Evolutionary conservation across 1,140 invertebrate species (phyloP), one percentile per base, ranked within the genome.

Genomic region (Drosophila chauvacae): DNA sequence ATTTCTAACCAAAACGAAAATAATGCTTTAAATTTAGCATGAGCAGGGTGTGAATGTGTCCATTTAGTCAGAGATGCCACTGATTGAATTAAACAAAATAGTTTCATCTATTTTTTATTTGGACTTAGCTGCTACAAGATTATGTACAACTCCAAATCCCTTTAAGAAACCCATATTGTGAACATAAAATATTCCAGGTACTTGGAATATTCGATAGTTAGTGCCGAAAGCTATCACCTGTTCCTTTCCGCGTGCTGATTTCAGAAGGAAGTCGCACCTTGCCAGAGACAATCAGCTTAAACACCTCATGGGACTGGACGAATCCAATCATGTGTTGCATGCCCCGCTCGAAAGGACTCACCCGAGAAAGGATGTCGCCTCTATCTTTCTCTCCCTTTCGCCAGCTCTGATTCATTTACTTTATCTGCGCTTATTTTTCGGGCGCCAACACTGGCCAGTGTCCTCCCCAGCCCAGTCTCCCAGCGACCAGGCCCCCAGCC

Each of bases 321-420:
- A 23, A 45, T 30, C 26, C 58, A 88, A 88, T 84, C 84, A 88
- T 88, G 73, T 88, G 84, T 88, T 88, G 84, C 84, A 77, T 88
- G 64, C 55, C 10, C 50, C 23, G 18, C 18, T 20, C 51, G 59
- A 64, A 56, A 60, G 50, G 37, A 50, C 55, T 59, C 35, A 39
- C n/a, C 18, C 45, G 6, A 48, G 41, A 35, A 39, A 41, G 60
- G 47, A 44, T 28, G 53, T n/a, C 6, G 42, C 39, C 37, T 47
- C 45, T 60, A 48, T 57, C 51, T 59, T 41, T 42, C 48, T 30
- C n/a, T 5, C 30, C 39, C 30, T 28, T 26, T 26, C 11, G 16
- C 10, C 18, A 33, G 7, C 37, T 28, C 44, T n/a, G 39, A 64
- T 66, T 56, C 44, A 61, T 51, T 60, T 51, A 16, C 39, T 53